phyloP scores from a whole-genome alignment of 2,113 vertebrate genomes.

The Apteryx owenii region DNA sequence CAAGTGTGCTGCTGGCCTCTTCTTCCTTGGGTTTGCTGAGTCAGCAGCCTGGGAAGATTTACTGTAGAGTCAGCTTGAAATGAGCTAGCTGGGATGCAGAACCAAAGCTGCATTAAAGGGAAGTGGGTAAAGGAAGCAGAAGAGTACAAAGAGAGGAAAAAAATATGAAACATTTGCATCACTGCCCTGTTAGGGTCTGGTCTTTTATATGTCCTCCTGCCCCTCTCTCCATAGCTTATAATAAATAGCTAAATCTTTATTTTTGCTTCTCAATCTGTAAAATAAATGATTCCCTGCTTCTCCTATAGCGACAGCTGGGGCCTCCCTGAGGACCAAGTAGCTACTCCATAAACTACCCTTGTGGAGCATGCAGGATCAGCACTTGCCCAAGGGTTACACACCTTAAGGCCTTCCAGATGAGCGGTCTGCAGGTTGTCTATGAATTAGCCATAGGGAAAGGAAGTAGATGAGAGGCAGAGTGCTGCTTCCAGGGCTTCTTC shows the following conservation, averaged over 20 bases:
- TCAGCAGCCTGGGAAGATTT: conserved; percentile 10
- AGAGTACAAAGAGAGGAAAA: neutral
- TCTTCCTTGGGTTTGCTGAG: neutral
- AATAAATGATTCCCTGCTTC: neutral
- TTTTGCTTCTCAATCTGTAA: neutral
- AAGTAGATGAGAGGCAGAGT: neutral
- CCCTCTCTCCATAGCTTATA: neutral
- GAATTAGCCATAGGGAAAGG: neutral
- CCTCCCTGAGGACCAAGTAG: neutral
- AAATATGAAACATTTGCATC: neutral
- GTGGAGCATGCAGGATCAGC: neutral
- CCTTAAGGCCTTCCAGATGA: neutral
- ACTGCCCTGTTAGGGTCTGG: neutral
- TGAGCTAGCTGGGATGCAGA: neutral
- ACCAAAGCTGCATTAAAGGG: neutral
- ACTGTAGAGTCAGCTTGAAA: neutral
- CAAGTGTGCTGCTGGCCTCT: neutral
- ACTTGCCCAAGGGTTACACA: neutral
- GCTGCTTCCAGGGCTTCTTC: neutral
- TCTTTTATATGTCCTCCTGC: neutral
- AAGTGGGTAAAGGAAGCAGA: neutral
- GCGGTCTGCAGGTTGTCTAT: rapidly evolving
- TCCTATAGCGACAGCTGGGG: neutral
- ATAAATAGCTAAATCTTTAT: neutral
- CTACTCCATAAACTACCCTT: neutral